These are phyloP conservation scores for Gryon sp. DNA, from an alignment of 1,140 invertebrate species.

Conservation along the genomic window DNA sequence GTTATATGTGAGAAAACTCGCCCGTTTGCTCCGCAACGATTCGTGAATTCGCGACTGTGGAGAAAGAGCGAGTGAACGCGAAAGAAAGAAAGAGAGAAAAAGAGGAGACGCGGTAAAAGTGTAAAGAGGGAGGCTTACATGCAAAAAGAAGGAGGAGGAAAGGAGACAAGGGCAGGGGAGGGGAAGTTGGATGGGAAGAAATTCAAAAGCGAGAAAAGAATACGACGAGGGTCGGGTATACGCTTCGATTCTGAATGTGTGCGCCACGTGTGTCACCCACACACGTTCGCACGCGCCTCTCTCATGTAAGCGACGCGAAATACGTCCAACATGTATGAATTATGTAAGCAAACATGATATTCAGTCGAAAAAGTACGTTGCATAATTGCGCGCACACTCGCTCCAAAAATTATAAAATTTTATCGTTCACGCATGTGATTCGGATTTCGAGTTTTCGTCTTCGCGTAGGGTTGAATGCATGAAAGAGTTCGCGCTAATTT, in stretches of 20 bases:
- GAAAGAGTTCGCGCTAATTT: background rate
- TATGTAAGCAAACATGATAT: slow-evolving; percentile 61
- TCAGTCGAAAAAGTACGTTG: slow-evolving; percentile 56
- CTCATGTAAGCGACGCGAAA: slow-evolving; percentile 28
- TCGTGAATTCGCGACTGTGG: slow-evolving; percentile 45
- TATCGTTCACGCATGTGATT: slow-evolving; percentile 14
- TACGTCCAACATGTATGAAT: slow-evolving; percentile 55
- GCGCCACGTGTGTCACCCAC: slow-evolving; percentile 62
- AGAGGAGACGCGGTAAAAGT: slow-evolving; percentile 27
- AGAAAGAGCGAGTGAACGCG: too few relatives aligned
- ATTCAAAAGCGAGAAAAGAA: slow-evolving; percentile 59
- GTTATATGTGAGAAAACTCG: slow-evolving; percentile 16
- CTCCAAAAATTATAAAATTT: slow-evolving; percentile 45
- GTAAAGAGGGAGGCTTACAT: slow-evolving; percentile 36
- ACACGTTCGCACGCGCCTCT: slow-evolving; percentile 2
- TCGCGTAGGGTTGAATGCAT: background rate
- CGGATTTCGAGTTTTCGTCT: slow-evolving; percentile 9
- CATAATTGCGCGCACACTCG: slow-evolving; percentile 47
- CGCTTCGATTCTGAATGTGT: slow-evolving; percentile 65
- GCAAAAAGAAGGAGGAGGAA: slow-evolving; percentile 13
- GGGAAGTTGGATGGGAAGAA: slow-evolving; percentile 26
- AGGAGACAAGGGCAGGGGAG: too few relatives aligned
- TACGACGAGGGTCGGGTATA: slow-evolving; percentile 47
- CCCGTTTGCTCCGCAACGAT: slow-evolving; percentile 45
- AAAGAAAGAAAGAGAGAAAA: too few relatives aligned